Conservation (phyloP, 2,113 vertebrate genomes). For the Bombycilla garrulus region DNA sequence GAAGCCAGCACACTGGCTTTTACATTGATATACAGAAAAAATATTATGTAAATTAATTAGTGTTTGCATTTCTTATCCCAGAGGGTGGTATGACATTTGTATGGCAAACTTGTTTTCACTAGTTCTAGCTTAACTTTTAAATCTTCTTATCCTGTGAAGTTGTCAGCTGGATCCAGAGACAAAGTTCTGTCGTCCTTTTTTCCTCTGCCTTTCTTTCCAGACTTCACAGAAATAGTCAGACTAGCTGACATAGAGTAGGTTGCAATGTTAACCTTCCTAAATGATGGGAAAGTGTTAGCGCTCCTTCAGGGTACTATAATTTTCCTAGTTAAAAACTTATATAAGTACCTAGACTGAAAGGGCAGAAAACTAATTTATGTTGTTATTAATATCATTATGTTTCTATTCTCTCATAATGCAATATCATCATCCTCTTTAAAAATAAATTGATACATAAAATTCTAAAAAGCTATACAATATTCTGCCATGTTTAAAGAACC, state of each 20-base stretch:
- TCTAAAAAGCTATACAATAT: rapidly evolving
- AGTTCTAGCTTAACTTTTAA: neutral
- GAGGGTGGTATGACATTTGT: neutral
- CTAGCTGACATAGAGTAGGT: neutral
- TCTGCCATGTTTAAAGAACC: neutral
- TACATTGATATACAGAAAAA: neutral
- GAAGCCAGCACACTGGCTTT: neutral
- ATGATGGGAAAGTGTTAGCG: neutral
- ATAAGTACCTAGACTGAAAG: neutral
- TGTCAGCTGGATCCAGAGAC: rapidly evolving
- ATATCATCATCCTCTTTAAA: neutral
- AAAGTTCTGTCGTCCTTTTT: neutral
- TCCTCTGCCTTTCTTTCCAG: neutral
- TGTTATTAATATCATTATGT: neutral
- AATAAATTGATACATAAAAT: neutral
- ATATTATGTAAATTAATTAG: neutral
- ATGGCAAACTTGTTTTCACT: neutral
- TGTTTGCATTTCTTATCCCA: neutral
- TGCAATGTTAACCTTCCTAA: neutral
- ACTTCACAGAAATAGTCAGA: neutral
- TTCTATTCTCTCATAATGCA: neutral
- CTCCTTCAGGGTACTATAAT: neutral
- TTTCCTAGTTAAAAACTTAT: neutral
- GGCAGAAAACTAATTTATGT: neutral
- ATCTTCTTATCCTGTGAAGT: neutral